Base-by-base conservation (phyloP, 1,140 invertebrate genomes). In the Macrocentrus cingulum region DNA sequence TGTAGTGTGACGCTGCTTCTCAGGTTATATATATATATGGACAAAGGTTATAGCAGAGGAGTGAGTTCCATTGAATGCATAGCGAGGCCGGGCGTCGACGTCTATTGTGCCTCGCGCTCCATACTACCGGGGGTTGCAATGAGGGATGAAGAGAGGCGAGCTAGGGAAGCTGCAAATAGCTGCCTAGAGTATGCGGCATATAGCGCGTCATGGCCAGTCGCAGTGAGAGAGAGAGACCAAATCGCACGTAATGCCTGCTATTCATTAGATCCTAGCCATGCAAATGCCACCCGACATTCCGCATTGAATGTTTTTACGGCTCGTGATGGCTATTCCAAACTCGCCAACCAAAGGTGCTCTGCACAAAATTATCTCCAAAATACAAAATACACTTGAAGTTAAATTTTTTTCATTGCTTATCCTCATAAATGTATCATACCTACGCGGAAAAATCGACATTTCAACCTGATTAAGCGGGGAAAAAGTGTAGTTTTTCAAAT, bases 201-300 rank as follows among this genome's bases (percentile, higher is more conserved):
- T 34, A 42, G 56, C 66, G n/a, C n/a, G 61, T 62, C 66, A 60
- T 52, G 60, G 29, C 57, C 49, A 62, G 54, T 68, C 65, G 44
- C 9, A 36, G 50, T 1, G 36, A 32, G 64, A 66, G 72, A n/a
- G 71, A 58, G 68, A 75, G 68, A 75, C 70, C 69, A 71, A 75
- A 75, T 71, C 69, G 73, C 59, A 71, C 65, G 66, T 65, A 69
- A 71, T 71, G 67, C 66, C 55, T 61, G 67, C 69, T 70, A 75
- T 75, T 75, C 69, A 72, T 75, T 69, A 71, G 67, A 72, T 74
- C 65, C 66, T 61, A 67, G 64, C 66, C 64, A 71, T 71, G 69
- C 68, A 65, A 74, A 72, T 72, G 67, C 69, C 67, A 70, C 64
- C 62, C 62, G 66, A 62, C 66, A 74, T 74, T 72, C 69, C 68